These are phyloP conservation scores for Ameiurus melas DNA, from an alignment of 2,113 vertebrate genomes.

Conservation along the genomic window DNA sequence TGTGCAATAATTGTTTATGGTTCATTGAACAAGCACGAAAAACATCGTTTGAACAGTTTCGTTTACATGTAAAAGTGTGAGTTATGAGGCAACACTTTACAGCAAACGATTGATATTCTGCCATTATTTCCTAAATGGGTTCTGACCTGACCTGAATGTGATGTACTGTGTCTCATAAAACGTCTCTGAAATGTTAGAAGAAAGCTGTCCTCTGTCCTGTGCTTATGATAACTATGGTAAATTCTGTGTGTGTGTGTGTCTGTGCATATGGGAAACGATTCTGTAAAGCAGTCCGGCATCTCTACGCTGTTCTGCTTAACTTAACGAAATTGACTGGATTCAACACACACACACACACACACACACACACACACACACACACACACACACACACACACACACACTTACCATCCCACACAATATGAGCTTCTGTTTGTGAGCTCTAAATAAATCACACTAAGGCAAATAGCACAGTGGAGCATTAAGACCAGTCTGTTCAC, in stretches of 20 bases:
- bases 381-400: constrained; percentile 3
- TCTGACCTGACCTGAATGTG: background rate
- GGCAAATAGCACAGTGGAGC: background rate
- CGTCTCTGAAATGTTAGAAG: background rate
- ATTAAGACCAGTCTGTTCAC: background rate
- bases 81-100: background rate
- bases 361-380: no score
- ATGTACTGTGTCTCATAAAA: background rate
- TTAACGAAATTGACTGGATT: constrained; percentile 3
- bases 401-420: constrained; percentile 7
- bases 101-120: background rate
- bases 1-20: no score
- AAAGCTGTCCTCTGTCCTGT: background rate
- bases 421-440: constrained; percentile 5
- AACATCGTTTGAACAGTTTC: no score
- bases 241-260: background rate
- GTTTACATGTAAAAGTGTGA: background rate
- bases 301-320: background rate
- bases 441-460: background rate
- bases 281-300: background rate
- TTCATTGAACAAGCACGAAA: no score
- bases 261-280: background rate
- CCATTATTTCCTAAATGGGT: background rate
- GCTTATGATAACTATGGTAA: background rate
- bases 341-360: constrained; percentile 31